Base-by-base conservation (phyloP, 2,797 vertebrate genomes). In the Diplodus puntazzo region DNA sequence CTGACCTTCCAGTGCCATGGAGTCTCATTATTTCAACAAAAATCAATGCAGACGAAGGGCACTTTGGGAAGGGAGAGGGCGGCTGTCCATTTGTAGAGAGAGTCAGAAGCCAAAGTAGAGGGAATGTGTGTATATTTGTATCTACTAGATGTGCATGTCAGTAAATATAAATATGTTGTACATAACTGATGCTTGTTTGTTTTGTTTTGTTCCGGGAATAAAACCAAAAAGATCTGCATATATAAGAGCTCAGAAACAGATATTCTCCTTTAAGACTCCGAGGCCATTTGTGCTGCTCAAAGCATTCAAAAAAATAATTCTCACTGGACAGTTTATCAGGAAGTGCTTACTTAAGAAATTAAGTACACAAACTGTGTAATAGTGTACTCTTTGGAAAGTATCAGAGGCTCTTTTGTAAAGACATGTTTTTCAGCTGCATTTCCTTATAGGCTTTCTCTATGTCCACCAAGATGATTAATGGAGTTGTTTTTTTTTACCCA, bases 1-100 rank as follows among this genome's bases (percentile, higher is more conserved):
- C 93, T 91, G 95, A 96, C 94, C 96, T 94, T 89, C 91, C 86
- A 82, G 83, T 89, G 92, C 77, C 89, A 83, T 73, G 78, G 87
- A 93, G 94, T 93, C 90, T 92, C 83, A 90, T 94, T 95, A 91
- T 92, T 95, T 94, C 88, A 95, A 91, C 90, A 92, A 92, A 93
- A 96, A 96, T 96, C 95, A 85, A 97, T 97, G 89, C 81, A 54
- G 89, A 88, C 92, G 92, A 96, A 97, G 96, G 95, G 94, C 89
- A 60, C 87, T 93, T 89, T 91, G 89, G 74, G 72, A 91, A 81
- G 87, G 87, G 81, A 89, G 52, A 52, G 69, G 58, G 59, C 75
- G 69, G 69, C 30, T 30, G 21, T 65, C 60, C 68, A 68, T 74
- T 74, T 77, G 46, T 27, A 69, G 53, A 80, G 62, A 57, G 61